Base-by-base conservation (phyloP, 2,113 vertebrate species). In the Corythoichthys intestinalis region DNA sequence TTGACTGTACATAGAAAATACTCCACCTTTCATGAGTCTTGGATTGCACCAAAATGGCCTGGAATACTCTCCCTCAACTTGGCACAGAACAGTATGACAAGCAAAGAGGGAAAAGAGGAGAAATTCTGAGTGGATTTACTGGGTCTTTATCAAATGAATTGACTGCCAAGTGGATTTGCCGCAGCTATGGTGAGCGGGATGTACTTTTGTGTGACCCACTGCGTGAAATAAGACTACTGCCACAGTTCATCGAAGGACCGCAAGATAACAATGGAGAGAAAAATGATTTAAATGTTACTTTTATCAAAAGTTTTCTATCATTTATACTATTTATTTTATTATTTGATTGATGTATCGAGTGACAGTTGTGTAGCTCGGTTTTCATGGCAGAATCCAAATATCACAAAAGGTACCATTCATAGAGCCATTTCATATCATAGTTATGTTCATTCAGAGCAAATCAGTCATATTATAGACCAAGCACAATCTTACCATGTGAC, bases 281-380 rank as follows among this genome's bases (percentile, higher is more conserved):
- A 41, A 10, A 3, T 8, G 11, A 47, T 34, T 34, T 14, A 47
- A 12, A 47, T 79, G 86, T 89, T 86, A 81, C 85, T 88, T 88
- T 87, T 78, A 74, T 82, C 74, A 78, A 17, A 28, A 47, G 69
- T 85, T 86, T 90, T 86, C 46, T 85, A 89, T 86, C 46, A 87
- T 89, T 90, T 88, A 79, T 87, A 84, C 70, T 85, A 86, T 91
- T 85, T 88, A 83, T 91, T 86, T 78, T 87, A 28, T 28, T 28
- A 28, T 8, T 44, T 44, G 73, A 58, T 65, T 74, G 65, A 80
- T 67, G 80, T 74, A 83, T 86, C 76, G 72, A 49, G 69, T 72
- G 56, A 47, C 67, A 79, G 65, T 76, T 68, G 38, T 50, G 65
- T 54, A 71, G 73, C 72, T 71, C 54, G 56, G 67, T 69, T 57